These are phyloP conservation scores for Pocillopora verrucosa DNA, from an alignment of 64 coral and sea anemone species.

Conservation along the genomic window DNA sequence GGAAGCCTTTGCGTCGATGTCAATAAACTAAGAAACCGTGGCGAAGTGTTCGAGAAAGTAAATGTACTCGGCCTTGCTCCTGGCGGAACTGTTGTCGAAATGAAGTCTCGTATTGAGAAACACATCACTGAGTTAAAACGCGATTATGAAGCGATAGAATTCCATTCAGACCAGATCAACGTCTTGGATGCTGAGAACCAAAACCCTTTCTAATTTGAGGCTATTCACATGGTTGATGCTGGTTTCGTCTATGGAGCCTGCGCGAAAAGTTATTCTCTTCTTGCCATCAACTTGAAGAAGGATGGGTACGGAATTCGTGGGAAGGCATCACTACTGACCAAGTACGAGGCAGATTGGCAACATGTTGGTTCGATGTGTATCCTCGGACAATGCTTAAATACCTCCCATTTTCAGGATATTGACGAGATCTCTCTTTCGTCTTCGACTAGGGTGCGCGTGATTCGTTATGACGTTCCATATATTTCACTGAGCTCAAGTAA, in stretches of 20 bases:
- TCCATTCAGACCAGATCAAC: constrained; percentile 2
- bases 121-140: neutral
- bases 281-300: constrained; percentile 44
- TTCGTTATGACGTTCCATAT: too few relatives aligned
- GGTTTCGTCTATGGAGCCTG: constrained; percentile 49
- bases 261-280: constrained; percentile 13
- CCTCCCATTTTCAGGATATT: too few relatives aligned
- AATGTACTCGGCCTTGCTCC: constrained; percentile 2
- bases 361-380: neutral
- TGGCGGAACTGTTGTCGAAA: constrained; percentile 19
- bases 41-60: constrained; percentile 3
- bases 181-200: constrained; percentile 31
- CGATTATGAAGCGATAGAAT: constrained; percentile 35
- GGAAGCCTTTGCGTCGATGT: constrained; percentile 24
- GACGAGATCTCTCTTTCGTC: too few relatives aligned
- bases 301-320: constrained; percentile 67
- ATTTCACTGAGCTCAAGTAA: too few relatives aligned
- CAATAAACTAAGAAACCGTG: constrained; percentile 30
- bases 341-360: constrained; percentile 54
- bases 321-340: constrained; percentile 13
- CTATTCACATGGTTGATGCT: neutral
- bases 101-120: neutral
- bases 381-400: too few relatives aligned
- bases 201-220: constrained; percentile 36
- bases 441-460: too few relatives aligned